Base-by-base conservation (phyloP, 2,888 invertebrate genomes). In the Schrankia costaestrigalis region DNA sequence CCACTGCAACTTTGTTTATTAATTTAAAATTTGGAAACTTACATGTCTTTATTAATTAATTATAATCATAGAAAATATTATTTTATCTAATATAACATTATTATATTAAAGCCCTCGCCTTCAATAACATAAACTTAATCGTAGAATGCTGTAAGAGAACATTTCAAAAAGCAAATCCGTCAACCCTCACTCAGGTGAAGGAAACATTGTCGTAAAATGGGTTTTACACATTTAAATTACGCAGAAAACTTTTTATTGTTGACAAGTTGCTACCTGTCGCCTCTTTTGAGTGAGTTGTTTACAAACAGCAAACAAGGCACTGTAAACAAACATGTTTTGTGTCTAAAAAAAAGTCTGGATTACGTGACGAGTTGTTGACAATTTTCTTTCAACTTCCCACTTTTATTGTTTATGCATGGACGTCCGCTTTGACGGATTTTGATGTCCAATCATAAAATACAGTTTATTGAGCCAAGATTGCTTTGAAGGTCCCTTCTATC, bases 251-350 rank as follows among this genome's bases (percentile, higher is more conserved):
- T 33, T 26, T 22, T 24, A 17, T 31, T 35, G 31, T 45, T 36
- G 26, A 33, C 33, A 35, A 45, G 35, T 31, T 40, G 26, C 31
- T 31, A 10, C 28, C 41, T 18, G 10, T 28, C 24, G 11, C 6
- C 19, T 28, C 18, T 34, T 28, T 34, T 37, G 25, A 52, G 14
- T 37, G 42, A 52, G 28, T 35, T 26, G 25, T 41, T 32, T 27
- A 52, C 30, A 26, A 36, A 34, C 19, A 41, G 10, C 28, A 24
- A 34, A 28, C 34, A 35, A 32, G n/a, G n/a, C 41, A 37, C 23
- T 25, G 35, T 34, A 46, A 36, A 46, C 46, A 51, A 41, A 22
- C 41, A 41, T 34, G 41, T 52, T 46, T 41, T 36, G 26, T 32
- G 41, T 32, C 25, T 24, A 41, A 45, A 29, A 27, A 41, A 50